Base-by-base conservation (phyloP, 1,140 invertebrate species). In the Helicoverpa armigera region DNA sequence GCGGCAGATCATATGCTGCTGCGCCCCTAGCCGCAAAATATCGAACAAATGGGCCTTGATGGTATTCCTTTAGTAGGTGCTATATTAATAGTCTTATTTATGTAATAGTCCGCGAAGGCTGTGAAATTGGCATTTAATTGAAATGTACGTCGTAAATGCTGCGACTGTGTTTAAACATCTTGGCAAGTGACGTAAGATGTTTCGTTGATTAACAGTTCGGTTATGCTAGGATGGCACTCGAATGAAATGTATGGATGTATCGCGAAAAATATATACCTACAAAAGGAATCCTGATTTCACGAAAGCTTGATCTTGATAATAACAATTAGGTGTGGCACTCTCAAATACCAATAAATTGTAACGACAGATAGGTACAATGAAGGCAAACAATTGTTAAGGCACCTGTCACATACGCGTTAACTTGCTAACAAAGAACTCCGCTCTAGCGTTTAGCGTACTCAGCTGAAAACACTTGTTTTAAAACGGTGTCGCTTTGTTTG, bases 1-100 rank as follows among this genome's bases (percentile, higher is more conserved):
- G 31, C 81, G 73, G 78, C 77, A 79, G 86, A 85, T 86, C 60
- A 65, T 77, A 65, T 77, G 67, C 75, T 67, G 61, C 74, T 77
- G 60, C 50, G 7, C 53, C 74, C 43, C 23, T 77, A 77, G 75
- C 61, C 35, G 48, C 50, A 67, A 67, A 77, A 65, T 43, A 43
- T 67, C 58, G 60, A 77, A 77, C 23, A 65, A 65, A 51, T 77
- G 70, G 31, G 29, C 43, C 43, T 50, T 75, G 31, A 31, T 61
- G 43, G 73, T 75, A 56, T 75, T 61, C 13, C 69, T 72, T 72
- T 72, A 3, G 13, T 14, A 5, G 4, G 18, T 12, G 13, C 50
- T 50, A 54, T 72, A n/a, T 51, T 63, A 13, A 13, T 63, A 63
- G 14, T 29, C 31, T 29, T 54, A 3, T 61, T 31, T 48, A 65